phyloP scores from a whole-genome alignment of 2,888 invertebrate genomes.

The Merodon equestris region DNA sequence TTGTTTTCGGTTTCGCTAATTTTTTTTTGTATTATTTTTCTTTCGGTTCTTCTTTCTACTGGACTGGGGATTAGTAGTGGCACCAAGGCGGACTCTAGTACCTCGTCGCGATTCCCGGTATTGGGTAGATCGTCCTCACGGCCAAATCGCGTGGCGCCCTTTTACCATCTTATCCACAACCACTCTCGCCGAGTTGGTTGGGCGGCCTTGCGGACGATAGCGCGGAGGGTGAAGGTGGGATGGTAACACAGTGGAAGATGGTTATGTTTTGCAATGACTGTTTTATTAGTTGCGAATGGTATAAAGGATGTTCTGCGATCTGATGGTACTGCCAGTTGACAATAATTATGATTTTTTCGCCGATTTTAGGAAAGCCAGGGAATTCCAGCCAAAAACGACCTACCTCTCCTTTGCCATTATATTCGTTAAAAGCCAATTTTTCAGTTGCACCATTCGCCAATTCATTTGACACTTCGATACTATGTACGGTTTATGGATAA shows the following conservation, averaged over 20 bases:
- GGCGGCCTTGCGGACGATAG: no score
- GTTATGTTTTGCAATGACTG: slow-evolving; percentile 3
- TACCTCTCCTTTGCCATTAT: slow-evolving; percentile 7
- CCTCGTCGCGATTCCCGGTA: no score
- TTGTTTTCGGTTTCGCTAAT: no score
- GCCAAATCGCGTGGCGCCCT: no score
- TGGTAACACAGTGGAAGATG: not conserved
- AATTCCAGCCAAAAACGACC: slow-evolving; percentile 10
- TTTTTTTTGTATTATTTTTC: no score
- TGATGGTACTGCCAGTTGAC: slow-evolving; percentile 6
- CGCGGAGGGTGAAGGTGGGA: no score
- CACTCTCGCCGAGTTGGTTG: no score
- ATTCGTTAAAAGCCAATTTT: not conserved
- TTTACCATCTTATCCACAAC: no score
- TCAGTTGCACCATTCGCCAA: slow-evolving; percentile 70
- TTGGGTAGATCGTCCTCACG: no score
- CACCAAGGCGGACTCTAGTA: no score
- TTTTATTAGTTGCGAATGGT: slow-evolving; percentile 13
- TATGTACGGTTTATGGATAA: slow-evolving; percentile 68
- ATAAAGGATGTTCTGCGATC: slow-evolving; percentile 13
- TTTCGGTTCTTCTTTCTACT: no score
- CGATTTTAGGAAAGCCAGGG: slow-evolving; percentile 2
- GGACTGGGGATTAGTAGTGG: no score
- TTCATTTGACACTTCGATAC: slow-evolving; percentile 72
- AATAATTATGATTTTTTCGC: not conserved